These are phyloP conservation scores for Adelognathus sp. DNA, from an alignment of 2,888 invertebrate genomes.

Conservation along the genomic window DNA sequence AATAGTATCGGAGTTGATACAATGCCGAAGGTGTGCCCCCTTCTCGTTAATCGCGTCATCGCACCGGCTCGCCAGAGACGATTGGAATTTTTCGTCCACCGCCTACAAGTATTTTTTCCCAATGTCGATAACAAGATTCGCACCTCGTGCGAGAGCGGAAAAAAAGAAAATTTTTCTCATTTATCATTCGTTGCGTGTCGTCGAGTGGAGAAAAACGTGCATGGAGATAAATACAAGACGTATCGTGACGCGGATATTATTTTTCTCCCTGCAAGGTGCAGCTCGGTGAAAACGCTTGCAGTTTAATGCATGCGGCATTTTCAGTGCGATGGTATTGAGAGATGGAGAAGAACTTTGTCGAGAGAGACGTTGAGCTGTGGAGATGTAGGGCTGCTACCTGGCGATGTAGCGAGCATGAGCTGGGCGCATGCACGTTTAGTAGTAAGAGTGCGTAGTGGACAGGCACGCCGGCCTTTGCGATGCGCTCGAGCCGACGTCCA, in stretches of 20 bases:
- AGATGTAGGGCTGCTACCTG: background rate
- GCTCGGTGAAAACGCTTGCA: background rate
- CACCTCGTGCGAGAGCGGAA: background rate
- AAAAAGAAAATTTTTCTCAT: background rate
- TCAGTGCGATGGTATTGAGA: background rate
- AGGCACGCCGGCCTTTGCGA: background rate
- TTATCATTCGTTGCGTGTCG: background rate
- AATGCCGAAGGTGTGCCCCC: slow-evolving; percentile 50
- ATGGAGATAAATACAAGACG: background rate
- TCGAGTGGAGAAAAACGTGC: background rate
- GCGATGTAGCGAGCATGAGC: background rate
- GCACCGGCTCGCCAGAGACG: slow-evolving; percentile 8
- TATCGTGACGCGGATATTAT: background rate
- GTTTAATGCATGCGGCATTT: background rate
- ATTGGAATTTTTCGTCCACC: slow-evolving; percentile 39
- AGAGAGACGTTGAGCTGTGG: background rate
- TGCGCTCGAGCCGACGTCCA: slow-evolving; percentile 1
- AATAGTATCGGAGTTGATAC: slow-evolving; percentile 50
- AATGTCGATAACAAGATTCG: slow-evolving; percentile 23
- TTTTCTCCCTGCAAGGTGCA: background rate
- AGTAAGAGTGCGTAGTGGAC: background rate
- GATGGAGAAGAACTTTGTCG: background rate
- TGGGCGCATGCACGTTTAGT: background rate
- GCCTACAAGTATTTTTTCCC: background rate
- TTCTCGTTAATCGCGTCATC: slow-evolving; percentile 34